Evolutionary conservation across 2,888 invertebrate species (phyloP), one percentile per base, ranked within the genome.

Genomic region (Agrochola lychnidis): DNA sequence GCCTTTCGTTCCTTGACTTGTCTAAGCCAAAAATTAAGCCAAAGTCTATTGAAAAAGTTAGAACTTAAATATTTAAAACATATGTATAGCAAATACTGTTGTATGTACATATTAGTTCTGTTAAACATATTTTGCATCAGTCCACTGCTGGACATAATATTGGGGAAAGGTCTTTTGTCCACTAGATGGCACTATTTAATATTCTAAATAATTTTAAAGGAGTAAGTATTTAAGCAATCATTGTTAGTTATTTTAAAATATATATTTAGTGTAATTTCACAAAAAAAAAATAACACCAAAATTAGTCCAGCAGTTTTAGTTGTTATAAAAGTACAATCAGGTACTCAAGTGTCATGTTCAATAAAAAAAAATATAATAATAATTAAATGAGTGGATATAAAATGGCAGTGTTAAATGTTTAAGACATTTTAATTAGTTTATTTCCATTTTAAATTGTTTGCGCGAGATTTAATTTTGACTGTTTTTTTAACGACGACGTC

Each of bases 21-120:
- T 91, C 91, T 92, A 94, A 93, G 96, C 95, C 96, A 96, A 96
- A 96, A 91, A 93, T 87, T 91, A 94, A 94, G 96, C 95, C 96
- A 96, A 96, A 96, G 94, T 94, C 92, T 91, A 90, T 90, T 88
- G 91, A 92, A 90, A 90, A 90, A 89, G 82, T 87, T 84, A 88
- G 88, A 87, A 80, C 70, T 78, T 79, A 87, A 84, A 84, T 85
- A 87, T 85, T 83, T 82, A 86, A 73, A 83, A 51, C 73, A 82
- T 82, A 84, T 82, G 71, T 86, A 90, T 84, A 87, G 71, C 86
- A 82, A 85, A 84, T 82, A 87, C 82, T 84, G 79, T 84, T 85
- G 70, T 82, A 82, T 82, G 63, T 88, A 87, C 83, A 82, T 87
- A 78, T 78, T 75, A 82, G 72, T 64, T 86, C 86, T 89, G 80